A percentile compares a stretch with the other conserved stretches of the same genome.
Evolutionary conservation across 2,888 invertebrate genomes (phyloP).

Genomic region (Gymnocheta viridis): DNA sequence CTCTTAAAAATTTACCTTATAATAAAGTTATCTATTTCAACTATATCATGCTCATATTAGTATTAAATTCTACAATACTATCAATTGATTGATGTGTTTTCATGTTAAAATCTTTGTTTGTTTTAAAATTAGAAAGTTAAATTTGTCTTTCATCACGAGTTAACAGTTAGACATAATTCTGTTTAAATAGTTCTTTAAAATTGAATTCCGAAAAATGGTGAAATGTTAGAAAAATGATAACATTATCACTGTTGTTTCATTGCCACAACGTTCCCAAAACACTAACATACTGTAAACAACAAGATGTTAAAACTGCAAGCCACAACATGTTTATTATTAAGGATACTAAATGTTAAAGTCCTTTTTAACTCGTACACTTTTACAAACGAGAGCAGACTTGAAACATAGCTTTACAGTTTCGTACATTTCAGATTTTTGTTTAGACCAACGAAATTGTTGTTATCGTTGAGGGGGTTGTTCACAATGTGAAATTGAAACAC

Average conservation of each 20-base stretch:
- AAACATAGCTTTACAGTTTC: slow-evolving; percentile 48
- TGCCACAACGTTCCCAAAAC: slow-evolving; percentile 36
- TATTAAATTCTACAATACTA: background rate
- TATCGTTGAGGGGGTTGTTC: slow-evolving; percentile 43
- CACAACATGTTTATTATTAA: background rate
- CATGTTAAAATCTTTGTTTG: background rate
- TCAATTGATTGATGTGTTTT: background rate
- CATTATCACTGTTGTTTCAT: slow-evolving; percentile 11
- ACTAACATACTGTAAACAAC: slow-evolving; percentile 1
- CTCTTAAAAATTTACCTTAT: no score
- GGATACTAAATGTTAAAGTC: slow-evolving; percentile 27
- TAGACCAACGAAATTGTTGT: slow-evolving; percentile 26
- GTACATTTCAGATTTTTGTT: background rate
- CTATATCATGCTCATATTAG: background rate
- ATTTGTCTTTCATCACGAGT: background rate
- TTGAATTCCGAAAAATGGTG: slow-evolving; percentile 62
- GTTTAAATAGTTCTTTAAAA: slow-evolving; percentile 20
- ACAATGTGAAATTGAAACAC: slow-evolving; percentile 65
- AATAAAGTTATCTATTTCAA: no score
- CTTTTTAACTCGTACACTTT: background rate
- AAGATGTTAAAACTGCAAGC: background rate
- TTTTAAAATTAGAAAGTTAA: background rate
- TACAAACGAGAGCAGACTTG: slow-evolving; percentile 6
- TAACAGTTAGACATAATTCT: background rate
- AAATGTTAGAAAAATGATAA: slow-evolving; percentile 34